Conservation (phyloP, 1,140 invertebrate species). For the Formica selysi region DNA sequence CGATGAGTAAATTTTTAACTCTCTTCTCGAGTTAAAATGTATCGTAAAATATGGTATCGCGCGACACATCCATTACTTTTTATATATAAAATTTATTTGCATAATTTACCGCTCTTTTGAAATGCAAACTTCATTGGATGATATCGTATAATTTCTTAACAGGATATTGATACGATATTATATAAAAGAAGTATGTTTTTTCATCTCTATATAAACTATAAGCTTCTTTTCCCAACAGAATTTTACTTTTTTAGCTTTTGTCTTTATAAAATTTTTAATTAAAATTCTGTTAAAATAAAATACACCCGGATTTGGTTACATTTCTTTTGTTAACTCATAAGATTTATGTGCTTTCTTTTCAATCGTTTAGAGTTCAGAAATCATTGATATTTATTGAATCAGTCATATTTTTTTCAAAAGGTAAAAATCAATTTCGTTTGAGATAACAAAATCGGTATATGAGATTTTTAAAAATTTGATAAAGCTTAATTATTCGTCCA, state of each 20-base stretch:
- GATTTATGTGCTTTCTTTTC: not conserved
- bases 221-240: not conserved
- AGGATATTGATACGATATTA: conserved; percentile 12
- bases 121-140: conserved; percentile 37
- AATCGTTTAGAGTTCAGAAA: not conserved
- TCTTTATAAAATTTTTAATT: not conserved
- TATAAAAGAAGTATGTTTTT: not conserved
- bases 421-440: not conserved
- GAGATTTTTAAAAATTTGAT: not conserved
- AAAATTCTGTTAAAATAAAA: not conserved
- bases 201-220: not conserved
- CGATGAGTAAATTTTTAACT: conserved; percentile 56
- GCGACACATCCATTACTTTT: conserved; percentile 58
- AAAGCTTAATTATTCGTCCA: not conserved
- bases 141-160: conserved; percentile 20
- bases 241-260: conserved; percentile 12
- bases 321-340: not conserved
- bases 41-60: conserved; percentile 39
- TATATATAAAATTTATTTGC: conserved; percentile 45
- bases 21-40: conserved; percentile 39
- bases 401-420: not conserved
- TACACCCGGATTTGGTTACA: not conserved
- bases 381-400: not conserved
- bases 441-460: not conserved
- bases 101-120: conserved; percentile 37